Conservation (phyloP, 2,113 vertebrate genomes). For the Cichladusa arquata region DNA sequence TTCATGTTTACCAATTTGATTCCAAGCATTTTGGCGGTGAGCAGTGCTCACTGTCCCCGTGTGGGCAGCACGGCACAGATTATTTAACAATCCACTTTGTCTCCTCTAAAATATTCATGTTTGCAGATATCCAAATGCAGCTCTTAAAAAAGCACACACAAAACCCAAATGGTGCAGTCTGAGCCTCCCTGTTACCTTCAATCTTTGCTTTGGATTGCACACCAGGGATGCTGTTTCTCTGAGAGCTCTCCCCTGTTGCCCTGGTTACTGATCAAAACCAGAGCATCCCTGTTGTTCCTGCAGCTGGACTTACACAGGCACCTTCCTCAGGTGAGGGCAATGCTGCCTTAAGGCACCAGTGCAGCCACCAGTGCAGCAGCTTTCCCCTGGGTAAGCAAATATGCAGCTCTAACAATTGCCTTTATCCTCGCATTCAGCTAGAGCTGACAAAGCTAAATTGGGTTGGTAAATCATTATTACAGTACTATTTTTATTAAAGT, state of each 20-base stretch:
- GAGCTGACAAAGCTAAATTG: neutral
- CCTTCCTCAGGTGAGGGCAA: neutral
- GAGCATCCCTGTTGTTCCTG: neutral
- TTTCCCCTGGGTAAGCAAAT: neutral
- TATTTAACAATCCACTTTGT: slow-evolving; percentile 50
- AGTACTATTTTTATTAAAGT: neutral
- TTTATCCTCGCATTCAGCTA: neutral
- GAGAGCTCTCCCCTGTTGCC: neutral
- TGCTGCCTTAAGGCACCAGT: neutral
- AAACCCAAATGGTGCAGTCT: neutral
- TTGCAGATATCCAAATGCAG: slow-evolving; percentile 44
- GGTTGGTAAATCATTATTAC: neutral
- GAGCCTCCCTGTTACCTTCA: neutral
- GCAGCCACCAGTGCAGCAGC: neutral
- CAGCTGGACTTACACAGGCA: neutral
- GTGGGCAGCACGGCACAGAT: slow-evolving; percentile 42
- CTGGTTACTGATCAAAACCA: slow-evolving; percentile 31
- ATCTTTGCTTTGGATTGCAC: neutral
- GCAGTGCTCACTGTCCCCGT: neutral
- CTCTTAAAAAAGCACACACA: neutral
- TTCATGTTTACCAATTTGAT: slow-evolving; percentile 22
- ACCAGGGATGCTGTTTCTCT: neutral
- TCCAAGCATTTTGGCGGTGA: neutral
- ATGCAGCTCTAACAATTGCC: neutral
- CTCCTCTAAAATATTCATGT: slow-evolving; percentile 66